These are phyloP conservation scores for Cyprinella venusta DNA, from an alignment of 2,797 vertebrate species.

Conservation along the genomic window DNA sequence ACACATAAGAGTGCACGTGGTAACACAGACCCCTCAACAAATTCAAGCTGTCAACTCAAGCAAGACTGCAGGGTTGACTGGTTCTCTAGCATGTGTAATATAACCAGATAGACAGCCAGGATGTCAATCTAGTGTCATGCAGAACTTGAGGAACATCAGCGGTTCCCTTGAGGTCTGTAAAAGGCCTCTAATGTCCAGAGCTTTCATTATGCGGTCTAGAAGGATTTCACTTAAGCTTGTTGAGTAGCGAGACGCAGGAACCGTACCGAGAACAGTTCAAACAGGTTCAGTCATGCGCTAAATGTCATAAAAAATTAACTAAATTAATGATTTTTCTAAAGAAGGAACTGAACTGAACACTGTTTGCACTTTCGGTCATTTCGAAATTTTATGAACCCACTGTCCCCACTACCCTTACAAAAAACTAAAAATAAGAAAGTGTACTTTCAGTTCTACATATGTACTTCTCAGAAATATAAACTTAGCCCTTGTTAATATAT, in stretches of 20 bases:
- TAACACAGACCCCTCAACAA: constrained; percentile 15
- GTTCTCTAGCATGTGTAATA: constrained; percentile 64
- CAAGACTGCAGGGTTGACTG: constrained; percentile 74
- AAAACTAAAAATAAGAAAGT: no score
- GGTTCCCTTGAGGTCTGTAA: constrained; percentile 39
- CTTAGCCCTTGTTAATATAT: no score
- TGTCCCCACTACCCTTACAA: no score
- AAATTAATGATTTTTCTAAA: background rate
- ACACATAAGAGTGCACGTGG: background rate
- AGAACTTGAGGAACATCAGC: constrained; percentile 46
- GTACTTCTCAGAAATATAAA: no score
- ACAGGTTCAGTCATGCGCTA: constrained; percentile 8
- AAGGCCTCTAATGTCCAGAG: constrained; percentile 36
- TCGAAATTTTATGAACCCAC: background rate
- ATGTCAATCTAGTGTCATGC: constrained; percentile 68
- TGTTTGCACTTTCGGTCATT: background rate
- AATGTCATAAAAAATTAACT: background rate
- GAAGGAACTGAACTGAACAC: background rate
- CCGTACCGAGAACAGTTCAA: constrained; percentile 30
- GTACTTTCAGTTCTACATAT: no score
- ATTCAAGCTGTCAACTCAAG: constrained; percentile 58
- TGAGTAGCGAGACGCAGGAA: constrained; percentile 33
- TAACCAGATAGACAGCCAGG: constrained; percentile 65
- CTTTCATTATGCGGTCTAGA: constrained; percentile 21
- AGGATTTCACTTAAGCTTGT: constrained; percentile 41